A percentile compares a stretch with the other conserved stretches of the same genome.
Evolutionary conservation across 2,797 vertebrate genomes (phyloP).

Genomic region (Margarornis squamiger): DNA sequence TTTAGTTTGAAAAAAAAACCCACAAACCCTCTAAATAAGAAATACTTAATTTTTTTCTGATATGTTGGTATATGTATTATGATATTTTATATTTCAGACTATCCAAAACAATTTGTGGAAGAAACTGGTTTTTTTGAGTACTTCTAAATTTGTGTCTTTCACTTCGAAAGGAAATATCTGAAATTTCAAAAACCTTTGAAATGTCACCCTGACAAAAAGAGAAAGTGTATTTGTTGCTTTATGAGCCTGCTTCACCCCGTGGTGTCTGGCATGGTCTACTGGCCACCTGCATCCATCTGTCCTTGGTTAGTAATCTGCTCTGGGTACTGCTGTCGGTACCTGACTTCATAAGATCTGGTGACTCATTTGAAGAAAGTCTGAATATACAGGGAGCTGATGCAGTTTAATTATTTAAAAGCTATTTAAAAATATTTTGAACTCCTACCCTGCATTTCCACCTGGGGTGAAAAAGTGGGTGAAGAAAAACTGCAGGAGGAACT

Average conservation of each 20-base stretch:
- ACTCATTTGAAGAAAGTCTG: neutral
- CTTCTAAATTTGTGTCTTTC: neutral
- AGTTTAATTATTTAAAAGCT: neutral
- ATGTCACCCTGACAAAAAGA: neutral
- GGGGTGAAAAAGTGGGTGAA: neutral
- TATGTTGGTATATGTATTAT: neutral
- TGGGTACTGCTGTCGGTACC: neutral
- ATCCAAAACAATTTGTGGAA: neutral
- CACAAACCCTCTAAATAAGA: neutral
- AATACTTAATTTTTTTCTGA: neutral
- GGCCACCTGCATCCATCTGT: conserved; percentile 52
- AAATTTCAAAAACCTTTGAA: neutral
- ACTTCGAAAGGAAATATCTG: neutral
- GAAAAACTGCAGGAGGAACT: neutral
- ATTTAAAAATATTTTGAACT: neutral
- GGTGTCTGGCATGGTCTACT: conserved; percentile 9
- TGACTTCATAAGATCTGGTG: neutral
- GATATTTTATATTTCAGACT: neutral
- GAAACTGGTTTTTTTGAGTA: neutral
- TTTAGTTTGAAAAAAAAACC: neutral
- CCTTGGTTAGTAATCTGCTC: neutral
- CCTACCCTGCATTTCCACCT: neutral
- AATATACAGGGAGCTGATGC: neutral
- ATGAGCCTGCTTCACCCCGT: neutral
- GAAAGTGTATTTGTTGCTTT: neutral